phyloP scores from a whole-genome alignment of 2,888 invertebrate genomes.

The Ptychoptera contaminata region DNA sequence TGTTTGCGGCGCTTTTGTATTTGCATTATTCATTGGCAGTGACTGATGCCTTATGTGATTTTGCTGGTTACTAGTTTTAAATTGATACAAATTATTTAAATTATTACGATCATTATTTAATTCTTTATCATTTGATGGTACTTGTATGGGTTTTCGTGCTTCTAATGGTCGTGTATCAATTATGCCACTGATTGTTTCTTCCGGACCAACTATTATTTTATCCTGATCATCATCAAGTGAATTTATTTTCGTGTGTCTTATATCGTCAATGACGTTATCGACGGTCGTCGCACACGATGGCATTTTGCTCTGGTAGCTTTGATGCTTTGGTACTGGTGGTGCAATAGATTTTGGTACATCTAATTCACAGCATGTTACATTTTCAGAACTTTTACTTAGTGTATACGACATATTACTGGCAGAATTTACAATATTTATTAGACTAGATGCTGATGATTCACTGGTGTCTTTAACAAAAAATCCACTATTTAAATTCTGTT shows the following conservation, averaged over 20 bases:
- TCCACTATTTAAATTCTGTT: constrained; percentile 10
- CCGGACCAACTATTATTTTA: constrained; percentile 46
- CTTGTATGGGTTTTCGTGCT: constrained; percentile 21
- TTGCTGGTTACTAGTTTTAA: constrained; percentile 9
- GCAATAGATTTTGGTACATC: constrained; percentile 26
- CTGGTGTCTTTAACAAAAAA: constrained; percentile 5
- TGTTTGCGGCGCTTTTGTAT: not conserved
- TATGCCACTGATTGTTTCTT: constrained; percentile 55
- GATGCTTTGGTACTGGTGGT: constrained; percentile 29
- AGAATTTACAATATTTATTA: constrained; percentile 21
- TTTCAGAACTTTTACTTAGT: constrained; percentile 22
- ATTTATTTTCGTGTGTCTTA: not conserved
- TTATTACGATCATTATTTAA: constrained; percentile 6
- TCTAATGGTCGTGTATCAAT: constrained; percentile 42
- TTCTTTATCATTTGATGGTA: constrained; percentile 8
- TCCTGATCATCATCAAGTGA: constrained; percentile 14
- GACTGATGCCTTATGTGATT: constrained; percentile 12
- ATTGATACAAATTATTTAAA: constrained; percentile 12
- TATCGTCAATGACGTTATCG: not conserved
- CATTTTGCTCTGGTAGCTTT: not conserved
- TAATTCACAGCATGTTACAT: constrained; percentile 15
- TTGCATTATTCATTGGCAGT: constrained; percentile 6
- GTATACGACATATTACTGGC: constrained; percentile 9
- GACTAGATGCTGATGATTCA: constrained; percentile 16
- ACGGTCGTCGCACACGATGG: not conserved